Conservation (phyloP, 2,888 invertebrate species). For the Alloplasta piceator region DNA sequence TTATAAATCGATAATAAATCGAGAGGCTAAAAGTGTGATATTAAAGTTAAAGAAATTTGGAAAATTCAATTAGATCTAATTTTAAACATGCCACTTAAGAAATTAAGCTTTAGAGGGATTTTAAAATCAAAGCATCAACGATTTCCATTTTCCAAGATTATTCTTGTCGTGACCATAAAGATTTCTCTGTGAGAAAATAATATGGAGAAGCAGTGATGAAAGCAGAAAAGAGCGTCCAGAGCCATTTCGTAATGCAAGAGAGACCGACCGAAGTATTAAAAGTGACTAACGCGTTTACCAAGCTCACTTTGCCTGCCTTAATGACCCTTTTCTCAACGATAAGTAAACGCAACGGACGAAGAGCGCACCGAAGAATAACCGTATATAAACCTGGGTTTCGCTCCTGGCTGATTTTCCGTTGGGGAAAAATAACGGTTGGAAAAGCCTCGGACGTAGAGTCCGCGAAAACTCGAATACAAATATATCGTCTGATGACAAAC, state of each 20-base stretch:
- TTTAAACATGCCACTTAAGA: too few species aligned
- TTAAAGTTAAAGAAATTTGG: too few species aligned
- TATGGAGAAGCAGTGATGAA: not conserved
- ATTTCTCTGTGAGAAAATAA: too few species aligned
- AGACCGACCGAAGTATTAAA: slow-evolving; percentile 57
- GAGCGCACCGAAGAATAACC: slow-evolving; percentile 52
- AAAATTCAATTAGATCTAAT: too few species aligned
- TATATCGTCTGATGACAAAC: not conserved
- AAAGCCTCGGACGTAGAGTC: slow-evolving; percentile 11
- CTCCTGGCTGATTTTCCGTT: slow-evolving; percentile 39
- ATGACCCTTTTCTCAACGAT: slow-evolving; percentile 64
- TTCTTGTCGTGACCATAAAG: too few species aligned
- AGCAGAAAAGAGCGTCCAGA: slow-evolving; percentile 9
- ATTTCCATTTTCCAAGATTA: too few species aligned
- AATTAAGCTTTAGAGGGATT: too few species aligned
- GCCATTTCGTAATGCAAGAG: slow-evolving; percentile 49
- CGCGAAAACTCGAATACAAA: slow-evolving; percentile 1
- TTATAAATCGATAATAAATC: too few species aligned
- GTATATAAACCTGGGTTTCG: slow-evolving; percentile 21
- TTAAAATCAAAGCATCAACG: too few species aligned
- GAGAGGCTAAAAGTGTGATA: too few species aligned
- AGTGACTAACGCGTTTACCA: slow-evolving; percentile 63
- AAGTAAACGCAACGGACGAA: slow-evolving; percentile 62
- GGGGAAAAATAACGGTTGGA: slow-evolving; percentile 36
- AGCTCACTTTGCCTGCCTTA: slow-evolving; percentile 58